Percentiles rank a stretch among this genome's conserved stretches.
Evolutionary conservation across 1,140 invertebrate species (phyloP).

Genomic region (Littorina saxatilis): DNA sequence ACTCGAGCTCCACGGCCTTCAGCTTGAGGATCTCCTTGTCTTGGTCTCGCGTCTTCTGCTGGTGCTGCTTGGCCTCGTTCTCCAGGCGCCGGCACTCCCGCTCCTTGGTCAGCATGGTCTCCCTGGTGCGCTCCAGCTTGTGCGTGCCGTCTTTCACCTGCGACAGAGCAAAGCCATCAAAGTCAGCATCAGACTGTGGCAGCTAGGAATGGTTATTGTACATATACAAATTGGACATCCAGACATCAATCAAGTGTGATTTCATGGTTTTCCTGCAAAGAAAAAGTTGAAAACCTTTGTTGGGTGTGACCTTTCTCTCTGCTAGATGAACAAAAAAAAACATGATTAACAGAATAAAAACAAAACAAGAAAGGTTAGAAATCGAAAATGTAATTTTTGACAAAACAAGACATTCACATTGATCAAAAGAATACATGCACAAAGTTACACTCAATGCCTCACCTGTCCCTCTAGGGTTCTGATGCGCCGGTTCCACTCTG

Average conservation of each 20-base stretch:
- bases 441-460: conserved; percentile 17
- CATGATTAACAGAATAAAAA: too few species aligned
- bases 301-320: too few species aligned
- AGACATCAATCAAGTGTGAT: too few species aligned
- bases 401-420: too few species aligned
- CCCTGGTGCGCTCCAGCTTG: conserved; percentile 64
- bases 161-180: neutral
- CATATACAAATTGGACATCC: too few species aligned
- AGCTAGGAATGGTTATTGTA: neutral
- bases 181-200: neutral
- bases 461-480: conserved; percentile 63
- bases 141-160: conserved; percentile 58
- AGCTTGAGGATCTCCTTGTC: conserved; percentile 68
- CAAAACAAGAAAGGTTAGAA: too few species aligned
- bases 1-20: conserved; percentile 66
- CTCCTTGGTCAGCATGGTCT: conserved; percentile 61
- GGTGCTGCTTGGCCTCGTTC: conserved; percentile 58
- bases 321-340: too few species aligned
- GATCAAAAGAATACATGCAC: too few species aligned
- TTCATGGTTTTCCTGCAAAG: too few species aligned
- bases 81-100: conserved; percentile 66
- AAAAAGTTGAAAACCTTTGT: too few species aligned
- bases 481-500: conserved; percentile 69
- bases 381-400: too few species aligned
- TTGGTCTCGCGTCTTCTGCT: conserved; percentile 62